These are phyloP conservation scores for Esox masquinongy DNA, from an alignment of 2,797 vertebrate species.

Conservation along the genomic window DNA sequence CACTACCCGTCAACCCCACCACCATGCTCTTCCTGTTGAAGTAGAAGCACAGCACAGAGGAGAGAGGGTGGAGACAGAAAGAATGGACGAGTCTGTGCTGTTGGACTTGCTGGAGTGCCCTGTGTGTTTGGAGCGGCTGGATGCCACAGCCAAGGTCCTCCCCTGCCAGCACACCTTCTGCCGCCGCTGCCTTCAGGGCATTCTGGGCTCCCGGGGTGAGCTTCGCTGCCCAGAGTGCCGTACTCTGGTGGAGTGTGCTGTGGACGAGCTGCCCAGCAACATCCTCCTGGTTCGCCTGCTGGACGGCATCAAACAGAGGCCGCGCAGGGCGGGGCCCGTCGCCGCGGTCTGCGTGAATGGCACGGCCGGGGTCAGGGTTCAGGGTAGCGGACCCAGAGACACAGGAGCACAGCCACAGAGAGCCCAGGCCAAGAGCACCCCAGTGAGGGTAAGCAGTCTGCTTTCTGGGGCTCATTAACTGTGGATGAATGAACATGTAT, in stretches of 20 bases:
- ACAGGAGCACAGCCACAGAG: constrained; percentile 84
- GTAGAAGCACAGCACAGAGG: constrained; percentile 25
- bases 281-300: constrained; percentile 95
- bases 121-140: constrained; percentile 95
- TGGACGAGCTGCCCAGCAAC: constrained; percentile 96
- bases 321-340: constrained; percentile 76
- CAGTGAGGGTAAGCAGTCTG: constrained; percentile 86
- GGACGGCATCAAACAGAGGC: constrained; percentile 97
- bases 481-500: constrained; percentile 46
- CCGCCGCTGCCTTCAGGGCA: constrained; percentile 92
- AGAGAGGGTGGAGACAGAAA: constrained; percentile 49
- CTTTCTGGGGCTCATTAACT: constrained; percentile 20
- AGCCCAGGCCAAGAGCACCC: constrained; percentile 88
- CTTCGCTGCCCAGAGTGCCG: constrained; percentile 96
- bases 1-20: constrained; percentile 34
- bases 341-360: constrained; percentile 67
- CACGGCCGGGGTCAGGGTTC: constrained; percentile 66
- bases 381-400: constrained; percentile 79
- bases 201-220: constrained; percentile 92
- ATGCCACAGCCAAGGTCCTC: constrained; percentile 94
- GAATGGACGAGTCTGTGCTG: constrained; percentile 96
- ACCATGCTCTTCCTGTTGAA: constrained; percentile 62
- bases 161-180: constrained; percentile 99
- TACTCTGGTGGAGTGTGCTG: constrained; percentile 89
- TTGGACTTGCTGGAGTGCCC: constrained; percentile 98